phyloP scores from a whole-genome alignment of 2,797 vertebrate genomes.

The Euphonia xanthogaster region DNA sequence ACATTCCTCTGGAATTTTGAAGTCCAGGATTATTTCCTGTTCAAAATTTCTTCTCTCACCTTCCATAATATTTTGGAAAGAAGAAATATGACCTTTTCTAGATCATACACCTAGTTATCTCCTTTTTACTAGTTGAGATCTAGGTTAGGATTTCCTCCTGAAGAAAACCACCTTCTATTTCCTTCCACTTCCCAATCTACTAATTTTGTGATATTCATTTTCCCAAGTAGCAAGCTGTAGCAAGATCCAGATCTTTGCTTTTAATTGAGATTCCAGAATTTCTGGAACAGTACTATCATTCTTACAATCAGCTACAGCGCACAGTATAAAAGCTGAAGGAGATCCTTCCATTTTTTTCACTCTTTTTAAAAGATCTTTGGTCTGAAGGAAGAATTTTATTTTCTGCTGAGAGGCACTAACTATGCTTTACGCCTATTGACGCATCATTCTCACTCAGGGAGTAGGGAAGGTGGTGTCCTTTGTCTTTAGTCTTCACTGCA shows the following conservation, averaged over 20 bases:
- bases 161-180: neutral
- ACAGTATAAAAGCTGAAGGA: neutral
- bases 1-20: neutral
- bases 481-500: neutral
- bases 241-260: neutral
- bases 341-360: neutral
- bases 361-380: neutral
- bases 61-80: neutral
- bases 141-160: neutral
- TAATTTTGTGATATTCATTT: neutral
- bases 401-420: neutral
- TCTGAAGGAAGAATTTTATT: neutral
- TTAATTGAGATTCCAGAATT: neutral
- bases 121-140: neutral
- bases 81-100: neutral
- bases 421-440: neutral
- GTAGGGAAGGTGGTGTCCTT: neutral
- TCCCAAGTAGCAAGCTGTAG: neutral
- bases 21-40: neutral
- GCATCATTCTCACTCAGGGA: rapidly evolving
- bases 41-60: neutral
- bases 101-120: neutral
- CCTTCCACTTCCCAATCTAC: neutral
- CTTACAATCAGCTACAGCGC: neutral
- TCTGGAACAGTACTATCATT: neutral